These are phyloP conservation scores for Eriosoma lanigerum DNA, from an alignment of 1,140 invertebrate species.

Conservation along the genomic window DNA sequence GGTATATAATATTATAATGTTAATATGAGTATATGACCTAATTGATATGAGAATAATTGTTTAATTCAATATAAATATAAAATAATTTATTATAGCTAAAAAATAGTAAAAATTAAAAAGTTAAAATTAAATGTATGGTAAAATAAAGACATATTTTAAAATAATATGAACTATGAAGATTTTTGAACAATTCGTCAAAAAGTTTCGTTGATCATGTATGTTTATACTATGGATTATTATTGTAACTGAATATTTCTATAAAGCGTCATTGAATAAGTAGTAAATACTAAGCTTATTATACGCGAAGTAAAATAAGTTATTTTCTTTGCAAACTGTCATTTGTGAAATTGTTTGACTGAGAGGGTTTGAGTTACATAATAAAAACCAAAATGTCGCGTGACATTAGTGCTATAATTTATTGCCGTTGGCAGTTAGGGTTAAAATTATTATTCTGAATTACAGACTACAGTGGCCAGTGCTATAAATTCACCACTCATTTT, in stretches of 20 bases:
- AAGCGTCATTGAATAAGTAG: not conserved
- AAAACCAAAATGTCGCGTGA: slow-evolving; percentile 46
- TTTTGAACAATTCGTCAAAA: no score
- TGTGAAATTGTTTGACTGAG: not conserved
- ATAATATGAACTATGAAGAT: no score
- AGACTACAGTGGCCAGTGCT: not conserved
- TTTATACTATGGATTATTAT: not conserved
- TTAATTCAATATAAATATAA: no score
- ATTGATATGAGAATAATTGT: no score
- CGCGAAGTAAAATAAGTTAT: slow-evolving; percentile 20
- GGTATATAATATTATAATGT: no score
- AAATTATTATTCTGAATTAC: slow-evolving; percentile 38
- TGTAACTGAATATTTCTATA: slow-evolving; percentile 6
- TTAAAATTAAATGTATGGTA: no score
- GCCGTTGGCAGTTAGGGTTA: slow-evolving; percentile 21
- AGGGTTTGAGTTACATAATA: not conserved
- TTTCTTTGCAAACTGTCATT: slow-evolving; percentile 20
- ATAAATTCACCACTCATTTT: slow-evolving; percentile 36
- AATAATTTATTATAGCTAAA: no score
- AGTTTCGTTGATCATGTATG: no score
- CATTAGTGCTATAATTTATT: slow-evolving; percentile 35
- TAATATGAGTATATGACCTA: no score
- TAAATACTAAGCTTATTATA: no score
- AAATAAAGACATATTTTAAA: no score
- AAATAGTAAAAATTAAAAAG: no score